Conservation (phyloP, 2,888 invertebrate genomes). For the Lypha dubia region DNA sequence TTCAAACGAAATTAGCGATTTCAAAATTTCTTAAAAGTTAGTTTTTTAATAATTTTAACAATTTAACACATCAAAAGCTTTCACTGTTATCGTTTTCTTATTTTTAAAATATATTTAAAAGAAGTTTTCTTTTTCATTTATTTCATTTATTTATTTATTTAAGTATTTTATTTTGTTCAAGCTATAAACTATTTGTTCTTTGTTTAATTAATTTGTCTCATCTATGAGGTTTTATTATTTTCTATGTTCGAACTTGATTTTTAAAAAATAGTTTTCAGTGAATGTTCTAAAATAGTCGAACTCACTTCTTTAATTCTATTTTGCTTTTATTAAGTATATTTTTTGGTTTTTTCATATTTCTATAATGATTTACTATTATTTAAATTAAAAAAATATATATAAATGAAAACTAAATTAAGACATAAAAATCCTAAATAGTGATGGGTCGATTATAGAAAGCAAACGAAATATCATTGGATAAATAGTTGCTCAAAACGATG, state of each 20-base stretch:
- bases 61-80: conserved; percentile 7
- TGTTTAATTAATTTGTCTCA: neutral
- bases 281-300: conserved; percentile 9
- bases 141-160: neutral
- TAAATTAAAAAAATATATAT: neutral
- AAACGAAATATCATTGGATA: neutral
- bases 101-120: neutral
- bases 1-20: too few species aligned
- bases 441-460: neutral
- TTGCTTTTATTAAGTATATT: conserved; percentile 1
- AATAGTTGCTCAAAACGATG: neutral
- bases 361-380: neutral
- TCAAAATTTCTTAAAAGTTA: too few species aligned
- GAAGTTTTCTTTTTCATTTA: neutral
- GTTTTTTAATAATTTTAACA: too few species aligned
- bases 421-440: neutral
- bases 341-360: conserved; percentile 2
- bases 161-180: neutral
- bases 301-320: conserved; percentile 2
- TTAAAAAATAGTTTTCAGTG: conserved; percentile 3
- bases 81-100: neutral
- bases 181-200: neutral
- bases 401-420: neutral
- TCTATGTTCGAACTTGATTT: neutral
- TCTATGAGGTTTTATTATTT: conserved; percentile 7